Conservation (phyloP, 1,140 invertebrate species). For the Neodiprion pinetum region DNA sequence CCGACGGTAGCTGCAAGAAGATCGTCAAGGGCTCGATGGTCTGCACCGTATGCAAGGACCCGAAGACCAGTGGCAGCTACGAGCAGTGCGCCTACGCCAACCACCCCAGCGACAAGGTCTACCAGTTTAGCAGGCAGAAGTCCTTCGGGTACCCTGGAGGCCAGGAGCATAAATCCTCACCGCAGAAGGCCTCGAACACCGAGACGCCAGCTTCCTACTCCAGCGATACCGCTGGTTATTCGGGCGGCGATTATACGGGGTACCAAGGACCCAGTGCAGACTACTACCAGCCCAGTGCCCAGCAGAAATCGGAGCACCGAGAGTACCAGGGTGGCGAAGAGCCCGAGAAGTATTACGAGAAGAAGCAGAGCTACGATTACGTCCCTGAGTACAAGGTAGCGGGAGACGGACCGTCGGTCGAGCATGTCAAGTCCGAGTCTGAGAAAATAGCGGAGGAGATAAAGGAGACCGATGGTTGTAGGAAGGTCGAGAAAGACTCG, state of each 20-base stretch:
- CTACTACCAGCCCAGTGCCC: conserved; percentile 13
- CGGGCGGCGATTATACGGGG: conserved; percentile 17
- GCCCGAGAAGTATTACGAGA: not conserved
- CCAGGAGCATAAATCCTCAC: conserved; percentile 7
- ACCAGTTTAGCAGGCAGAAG: conserved; percentile 65
- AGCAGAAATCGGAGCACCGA: not conserved
- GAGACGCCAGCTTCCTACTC: conserved; percentile 28
- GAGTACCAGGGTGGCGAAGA: not conserved
- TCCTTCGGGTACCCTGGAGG: conserved; percentile 47
- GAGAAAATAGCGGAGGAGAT: conserved; percentile 42
- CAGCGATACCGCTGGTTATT: conserved; percentile 20
- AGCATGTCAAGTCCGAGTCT: conserved; percentile 35
- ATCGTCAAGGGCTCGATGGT: conserved; percentile 68
- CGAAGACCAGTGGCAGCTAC: conserved; percentile 72
- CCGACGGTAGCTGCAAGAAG: conserved; percentile 63
- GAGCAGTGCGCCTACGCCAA: conserved; percentile 75
- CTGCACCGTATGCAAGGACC: conserved; percentile 72
- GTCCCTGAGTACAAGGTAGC: not conserved
- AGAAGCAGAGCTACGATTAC: not conserved
- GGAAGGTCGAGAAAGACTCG: conserved; percentile 68
- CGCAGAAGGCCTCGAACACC: conserved; percentile 18
- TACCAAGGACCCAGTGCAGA: conserved; percentile 14
- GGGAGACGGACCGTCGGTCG: not conserved
- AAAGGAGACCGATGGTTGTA: conserved; percentile 50
- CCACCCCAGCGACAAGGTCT: conserved; percentile 73